These are phyloP conservation scores for Gadopsis marmoratus DNA, from an alignment of 2,797 vertebrate species.

Conservation along the genomic window DNA sequence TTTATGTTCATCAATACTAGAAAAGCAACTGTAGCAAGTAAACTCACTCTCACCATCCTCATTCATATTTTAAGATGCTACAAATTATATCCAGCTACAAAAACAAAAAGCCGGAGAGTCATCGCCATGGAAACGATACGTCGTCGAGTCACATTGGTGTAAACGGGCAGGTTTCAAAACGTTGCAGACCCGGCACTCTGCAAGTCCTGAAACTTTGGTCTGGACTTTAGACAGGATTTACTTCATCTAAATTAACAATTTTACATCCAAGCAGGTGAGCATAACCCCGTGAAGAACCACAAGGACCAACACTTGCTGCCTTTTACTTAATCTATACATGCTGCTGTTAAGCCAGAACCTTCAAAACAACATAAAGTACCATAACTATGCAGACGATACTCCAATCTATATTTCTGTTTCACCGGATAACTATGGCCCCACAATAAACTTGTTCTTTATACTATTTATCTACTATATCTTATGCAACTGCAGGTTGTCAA, in stretches of 20 bases:
- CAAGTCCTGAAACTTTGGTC: no score
- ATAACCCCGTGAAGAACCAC: not conserved
- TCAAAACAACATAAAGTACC: not conserved
- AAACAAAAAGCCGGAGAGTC: no score
- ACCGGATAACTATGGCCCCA: not conserved
- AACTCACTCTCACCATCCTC: no score
- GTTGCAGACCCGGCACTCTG: no score
- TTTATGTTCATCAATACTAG: no score
- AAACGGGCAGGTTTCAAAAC: no score
- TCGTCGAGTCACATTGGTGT: no score
- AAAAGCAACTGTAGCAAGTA: no score
- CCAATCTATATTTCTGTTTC: not conserved
- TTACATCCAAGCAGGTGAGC: not conserved
- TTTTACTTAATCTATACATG: not conserved
- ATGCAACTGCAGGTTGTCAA: not conserved
- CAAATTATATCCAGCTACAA: no score
- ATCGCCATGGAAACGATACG: no score
- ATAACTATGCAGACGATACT: not conserved
- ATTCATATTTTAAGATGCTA: no score
- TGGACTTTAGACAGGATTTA: not conserved
- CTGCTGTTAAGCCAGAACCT: not conserved
- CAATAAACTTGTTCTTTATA: not conserved
- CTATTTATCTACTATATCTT: not conserved
- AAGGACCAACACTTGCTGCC: not conserved
- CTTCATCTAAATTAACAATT: not conserved